These are phyloP conservation scores for Trachelus troglodyta DNA, from an alignment of 2,888 invertebrate genomes.

Conservation along the genomic window DNA sequence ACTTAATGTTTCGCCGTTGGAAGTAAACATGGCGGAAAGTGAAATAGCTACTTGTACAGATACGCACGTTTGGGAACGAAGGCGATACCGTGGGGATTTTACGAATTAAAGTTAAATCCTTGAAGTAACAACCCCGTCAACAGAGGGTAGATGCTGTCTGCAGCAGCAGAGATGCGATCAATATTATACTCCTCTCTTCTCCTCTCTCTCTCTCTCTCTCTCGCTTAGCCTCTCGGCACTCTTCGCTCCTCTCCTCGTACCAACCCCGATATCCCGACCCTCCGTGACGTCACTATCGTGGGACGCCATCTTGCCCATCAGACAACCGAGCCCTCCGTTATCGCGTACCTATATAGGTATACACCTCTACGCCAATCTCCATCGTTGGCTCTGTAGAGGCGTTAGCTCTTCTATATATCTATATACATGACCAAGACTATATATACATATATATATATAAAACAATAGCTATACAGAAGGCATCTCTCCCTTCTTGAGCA, in stretches of 20 bases:
- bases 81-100: neutral
- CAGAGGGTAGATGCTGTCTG: constrained; percentile 64
- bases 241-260: constrained; percentile 22
- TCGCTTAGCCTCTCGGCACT: constrained; percentile 28
- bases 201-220: constrained; percentile 28
- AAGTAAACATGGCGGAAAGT: neutral
- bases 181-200: constrained; percentile 57
- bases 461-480: neutral
- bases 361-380: constrained; percentile 27
- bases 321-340: constrained; percentile 63
- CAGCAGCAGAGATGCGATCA: constrained; percentile 65
- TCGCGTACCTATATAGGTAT: constrained; percentile 51
- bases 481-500: constrained; percentile 16
- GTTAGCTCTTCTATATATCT: neutral
- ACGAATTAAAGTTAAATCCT: constrained; percentile 57
- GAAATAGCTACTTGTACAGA: neutral
- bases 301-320: constrained; percentile 66
- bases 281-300: constrained; percentile 64
- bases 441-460: neutral
- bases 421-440: neutral
- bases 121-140: constrained; percentile 63
- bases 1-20: neutral
- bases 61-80: neutral
- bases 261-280: constrained; percentile 28
- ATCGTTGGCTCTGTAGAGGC: neutral